Evolutionary conservation across 2,797 vertebrate genomes (phyloP).

Genomic region (Microcaecilia unicolor): DNA sequence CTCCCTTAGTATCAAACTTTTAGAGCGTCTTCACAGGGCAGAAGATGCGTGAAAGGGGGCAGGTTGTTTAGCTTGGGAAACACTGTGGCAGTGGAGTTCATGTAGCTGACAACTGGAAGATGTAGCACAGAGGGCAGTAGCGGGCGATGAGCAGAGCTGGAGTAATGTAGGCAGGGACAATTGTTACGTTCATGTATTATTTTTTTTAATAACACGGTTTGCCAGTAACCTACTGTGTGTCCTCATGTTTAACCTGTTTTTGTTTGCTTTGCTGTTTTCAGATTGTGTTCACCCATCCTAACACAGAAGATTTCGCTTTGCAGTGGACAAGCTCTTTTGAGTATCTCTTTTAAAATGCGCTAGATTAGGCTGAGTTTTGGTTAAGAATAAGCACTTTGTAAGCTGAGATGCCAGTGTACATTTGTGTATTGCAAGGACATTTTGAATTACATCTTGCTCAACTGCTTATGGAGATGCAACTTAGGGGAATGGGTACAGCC

Average conservation of each 20-base stretch:
- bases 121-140: too few relatives aligned
- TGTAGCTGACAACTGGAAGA: too few relatives aligned
- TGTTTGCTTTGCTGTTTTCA: slow-evolving; percentile 98
- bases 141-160: too few relatives aligned
- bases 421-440: slow-evolving; percentile 38
- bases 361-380: slow-evolving; percentile 36
- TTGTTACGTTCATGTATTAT: too few relatives aligned
- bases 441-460: slow-evolving; percentile 69
- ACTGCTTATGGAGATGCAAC: slow-evolving; percentile 40
- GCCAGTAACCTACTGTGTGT: slow-evolving; percentile 46
- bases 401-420: slow-evolving; percentile 37
- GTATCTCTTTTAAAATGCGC: slow-evolving; percentile 54
- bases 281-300: slow-evolving; percentile 71
- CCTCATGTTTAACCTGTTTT: slow-evolving; percentile 39
- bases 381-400: slow-evolving; percentile 50
- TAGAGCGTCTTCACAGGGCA: too few relatives aligned
- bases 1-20: too few relatives aligned
- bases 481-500: slow-evolving; percentile 23
- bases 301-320: slow-evolving; percentile 61
- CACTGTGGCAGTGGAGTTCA: too few relatives aligned
- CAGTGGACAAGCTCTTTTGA: slow-evolving; percentile 59
- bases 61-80: too few relatives aligned
- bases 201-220: slow-evolving; percentile 47
- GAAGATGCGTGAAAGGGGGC: too few relatives aligned
- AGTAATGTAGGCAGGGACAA: too few relatives aligned